A percentile compares a stretch with the other conserved stretches of the same genome.
These are phyloP conservation scores for Cheiracanthium punctorium DNA, from an alignment of 2,888 invertebrate genomes.

Conservation along the genomic window DNA sequence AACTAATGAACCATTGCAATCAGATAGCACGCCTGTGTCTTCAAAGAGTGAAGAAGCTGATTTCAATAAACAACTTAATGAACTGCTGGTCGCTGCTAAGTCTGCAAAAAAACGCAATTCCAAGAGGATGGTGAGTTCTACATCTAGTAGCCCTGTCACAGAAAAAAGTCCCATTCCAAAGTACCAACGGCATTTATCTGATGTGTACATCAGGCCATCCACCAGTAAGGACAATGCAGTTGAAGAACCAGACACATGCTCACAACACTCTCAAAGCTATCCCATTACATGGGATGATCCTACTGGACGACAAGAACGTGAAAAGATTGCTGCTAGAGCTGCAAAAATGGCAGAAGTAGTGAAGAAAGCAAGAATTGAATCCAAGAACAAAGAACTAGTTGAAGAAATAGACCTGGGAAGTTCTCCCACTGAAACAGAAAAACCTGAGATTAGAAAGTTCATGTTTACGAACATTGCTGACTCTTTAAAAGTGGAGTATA, in stretches of 20 bases:
- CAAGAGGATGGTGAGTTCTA: constrained; percentile 25
- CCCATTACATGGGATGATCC: constrained; percentile 77
- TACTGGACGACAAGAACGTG: constrained; percentile 74
- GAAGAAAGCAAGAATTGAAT: background rate
- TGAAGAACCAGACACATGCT: constrained; percentile 27
- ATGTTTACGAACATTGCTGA: constrained; percentile 75
- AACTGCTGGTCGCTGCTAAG: constrained; percentile 68
- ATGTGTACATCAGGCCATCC: constrained; percentile 4
- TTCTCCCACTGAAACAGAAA: background rate
- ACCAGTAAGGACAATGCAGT: background rate
- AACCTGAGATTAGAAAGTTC: constrained; percentile 70
- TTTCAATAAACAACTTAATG: constrained; percentile 70
- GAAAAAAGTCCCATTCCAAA: constrained; percentile 31
- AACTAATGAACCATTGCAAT: background rate
- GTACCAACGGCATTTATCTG: constrained; percentile 6
- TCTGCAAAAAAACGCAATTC: constrained; percentile 53
- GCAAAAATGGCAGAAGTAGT: constrained; percentile 17
- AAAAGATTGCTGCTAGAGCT: constrained; percentile 70
- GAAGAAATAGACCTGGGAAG: background rate
- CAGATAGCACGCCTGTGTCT: background rate
- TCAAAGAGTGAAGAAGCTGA: constrained; percentile 27
- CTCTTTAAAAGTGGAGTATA: constrained; percentile 77
- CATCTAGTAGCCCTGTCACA: constrained; percentile 25
- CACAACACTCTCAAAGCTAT: constrained; percentile 73
- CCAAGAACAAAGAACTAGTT: background rate